phyloP scores from a whole-genome alignment of 1,140 invertebrate species.

The Sinonovacula constricta region DNA sequence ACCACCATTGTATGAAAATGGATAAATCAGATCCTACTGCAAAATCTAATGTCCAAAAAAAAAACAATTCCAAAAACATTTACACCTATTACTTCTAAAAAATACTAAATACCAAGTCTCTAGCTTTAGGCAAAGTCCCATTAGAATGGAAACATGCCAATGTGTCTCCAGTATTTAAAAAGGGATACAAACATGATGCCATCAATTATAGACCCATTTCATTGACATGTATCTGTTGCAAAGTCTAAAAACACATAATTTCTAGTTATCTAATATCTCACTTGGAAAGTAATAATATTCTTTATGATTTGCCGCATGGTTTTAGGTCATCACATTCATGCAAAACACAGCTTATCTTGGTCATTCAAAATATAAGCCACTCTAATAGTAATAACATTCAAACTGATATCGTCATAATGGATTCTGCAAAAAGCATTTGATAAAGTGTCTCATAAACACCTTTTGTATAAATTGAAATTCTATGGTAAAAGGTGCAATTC shows the following conservation, averaged over 20 bases:
- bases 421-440: slow-evolving; percentile 63
- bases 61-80: too few species aligned
- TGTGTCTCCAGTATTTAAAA: slow-evolving; percentile 17
- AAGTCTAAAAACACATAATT: slow-evolving; percentile 12
- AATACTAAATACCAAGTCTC: background rate
- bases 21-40: too few species aligned
- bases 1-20: too few species aligned
- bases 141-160: slow-evolving; percentile 12
- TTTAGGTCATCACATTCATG: slow-evolving; percentile 27
- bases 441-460: slow-evolving; percentile 48
- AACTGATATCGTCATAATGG: slow-evolving; percentile 39
- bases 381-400: slow-evolving; percentile 19
- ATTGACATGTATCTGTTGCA: slow-evolving; percentile 21
- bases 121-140: background rate
- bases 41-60: too few species aligned
- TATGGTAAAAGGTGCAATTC: slow-evolving; percentile 56
- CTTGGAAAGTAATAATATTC: slow-evolving; percentile 18
- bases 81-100: too few species aligned
- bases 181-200: slow-evolving; percentile 3
- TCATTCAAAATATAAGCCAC: slow-evolving; percentile 9
- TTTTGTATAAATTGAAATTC: slow-evolving; percentile 42
- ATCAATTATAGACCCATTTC: slow-evolving; percentile 21
- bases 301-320: slow-evolving; percentile 18
- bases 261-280: slow-evolving; percentile 7
- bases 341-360: slow-evolving; percentile 37